phyloP scores from a whole-genome alignment of 2,113 vertebrate species.

The Cebidichthys violaceus region DNA sequence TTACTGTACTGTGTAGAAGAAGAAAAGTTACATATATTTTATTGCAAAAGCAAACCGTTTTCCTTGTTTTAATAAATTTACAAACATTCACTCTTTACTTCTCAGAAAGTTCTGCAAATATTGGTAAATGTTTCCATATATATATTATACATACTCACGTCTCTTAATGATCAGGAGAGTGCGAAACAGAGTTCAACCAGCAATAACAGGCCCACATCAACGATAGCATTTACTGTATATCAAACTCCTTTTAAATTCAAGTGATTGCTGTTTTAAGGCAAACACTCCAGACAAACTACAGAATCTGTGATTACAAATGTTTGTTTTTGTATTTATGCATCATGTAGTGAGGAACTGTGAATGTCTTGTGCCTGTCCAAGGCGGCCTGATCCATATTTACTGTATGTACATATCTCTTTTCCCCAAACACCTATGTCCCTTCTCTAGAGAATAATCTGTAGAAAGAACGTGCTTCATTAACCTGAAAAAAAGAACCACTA shows the following conservation, averaged over 20 bases:
- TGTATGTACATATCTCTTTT: conserved; percentile 61
- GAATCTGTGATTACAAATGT: conserved; percentile 38
- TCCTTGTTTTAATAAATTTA: conserved; percentile 32
- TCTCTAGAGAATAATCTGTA: conserved; percentile 34
- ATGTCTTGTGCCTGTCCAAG: conserved; percentile 76
- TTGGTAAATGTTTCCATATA: conserved; percentile 29
- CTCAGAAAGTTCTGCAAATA: conserved; percentile 31
- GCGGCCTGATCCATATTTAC: conserved; percentile 64
- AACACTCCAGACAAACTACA: conserved; percentile 47
- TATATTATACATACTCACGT: background rate
- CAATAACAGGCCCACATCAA: conserved; percentile 62
- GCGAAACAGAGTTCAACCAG: conserved; percentile 57
- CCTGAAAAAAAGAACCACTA: conserved; percentile 33
- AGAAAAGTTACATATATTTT: conserved; percentile 47
- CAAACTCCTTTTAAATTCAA: conserved; percentile 23
- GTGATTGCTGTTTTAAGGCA: conserved; percentile 66
- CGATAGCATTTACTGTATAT: conserved; percentile 52
- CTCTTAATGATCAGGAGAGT: conserved; percentile 33
- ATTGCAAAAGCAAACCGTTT: conserved; percentile 45
- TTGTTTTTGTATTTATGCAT: conserved; percentile 58
- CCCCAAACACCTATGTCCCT: conserved; percentile 35
- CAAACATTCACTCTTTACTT: conserved; percentile 45
- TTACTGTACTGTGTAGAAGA: conserved; percentile 63
- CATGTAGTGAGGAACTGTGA: conserved; percentile 73
- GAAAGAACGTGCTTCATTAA: conserved; percentile 53